Percentiles rank a stretch among this genome's conserved stretches.
phyloP scores from a whole-genome alignment of 2,888 invertebrate species.

The Dicycla oo region DNA sequence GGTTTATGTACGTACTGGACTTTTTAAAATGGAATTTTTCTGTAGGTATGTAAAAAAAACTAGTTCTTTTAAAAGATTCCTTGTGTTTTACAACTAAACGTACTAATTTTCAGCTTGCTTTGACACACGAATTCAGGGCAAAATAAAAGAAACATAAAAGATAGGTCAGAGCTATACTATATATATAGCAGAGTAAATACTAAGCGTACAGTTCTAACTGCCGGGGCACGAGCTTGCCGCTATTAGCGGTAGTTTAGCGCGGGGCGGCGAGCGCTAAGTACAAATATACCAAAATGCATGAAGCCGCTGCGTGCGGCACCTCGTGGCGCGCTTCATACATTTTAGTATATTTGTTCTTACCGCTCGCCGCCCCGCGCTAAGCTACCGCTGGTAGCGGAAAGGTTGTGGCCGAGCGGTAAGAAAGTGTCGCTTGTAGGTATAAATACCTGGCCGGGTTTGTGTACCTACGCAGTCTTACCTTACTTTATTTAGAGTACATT shows the following conservation, averaged over 20 bases:
- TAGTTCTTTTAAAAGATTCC: background rate
- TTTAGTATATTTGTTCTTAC: too few species aligned
- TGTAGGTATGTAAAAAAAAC: background rate
- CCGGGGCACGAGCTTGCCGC: too few species aligned
- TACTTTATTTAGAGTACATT: background rate
- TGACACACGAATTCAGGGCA: background rate
- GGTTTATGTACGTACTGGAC: background rate
- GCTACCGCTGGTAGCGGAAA: too few species aligned
- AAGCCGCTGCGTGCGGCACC: too few species aligned
- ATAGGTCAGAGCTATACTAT: background rate
- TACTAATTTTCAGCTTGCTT: background rate
- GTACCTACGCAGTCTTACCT: background rate
- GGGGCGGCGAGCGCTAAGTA: too few species aligned
- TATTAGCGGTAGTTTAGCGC: too few species aligned
- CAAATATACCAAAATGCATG: too few species aligned
- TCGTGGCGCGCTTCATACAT: too few species aligned
- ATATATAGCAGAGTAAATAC: background rate
- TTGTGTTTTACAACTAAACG: background rate
- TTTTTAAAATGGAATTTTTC: background rate
- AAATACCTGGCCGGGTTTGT: background rate
- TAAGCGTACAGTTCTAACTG: background rate
- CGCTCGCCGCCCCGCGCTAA: too few species aligned
- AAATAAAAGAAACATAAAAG: background rate
- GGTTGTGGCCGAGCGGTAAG: too few species aligned
- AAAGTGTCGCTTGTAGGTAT: background rate